Evolutionary conservation across 1,140 invertebrate genomes (phyloP).

Genomic region (Mamestra configurata): DNA sequence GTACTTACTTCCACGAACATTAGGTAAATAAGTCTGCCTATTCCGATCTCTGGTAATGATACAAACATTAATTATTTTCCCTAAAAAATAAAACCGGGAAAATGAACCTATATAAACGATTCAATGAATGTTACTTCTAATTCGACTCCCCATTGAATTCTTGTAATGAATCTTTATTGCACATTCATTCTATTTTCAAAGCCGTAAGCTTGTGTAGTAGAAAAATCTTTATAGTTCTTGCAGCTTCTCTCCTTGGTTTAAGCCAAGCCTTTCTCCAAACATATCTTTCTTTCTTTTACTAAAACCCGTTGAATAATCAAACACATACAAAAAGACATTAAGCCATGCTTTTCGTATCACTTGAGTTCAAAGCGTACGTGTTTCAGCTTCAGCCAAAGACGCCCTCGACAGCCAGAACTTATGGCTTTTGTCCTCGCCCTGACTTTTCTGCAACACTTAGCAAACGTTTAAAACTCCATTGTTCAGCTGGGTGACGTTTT

Average conservation of each 20-base stretch:
- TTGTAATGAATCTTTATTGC: not conserved
- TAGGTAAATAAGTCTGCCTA: too few species aligned
- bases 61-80: not conserved
- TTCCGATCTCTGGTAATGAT: too few species aligned
- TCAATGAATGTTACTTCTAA: constrained; percentile 2
- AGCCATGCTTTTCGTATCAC: constrained; percentile 20
- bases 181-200: not conserved
- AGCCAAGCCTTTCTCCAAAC: too few species aligned
- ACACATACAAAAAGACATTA: constrained; percentile 47
- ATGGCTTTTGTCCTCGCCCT: constrained; percentile 68
- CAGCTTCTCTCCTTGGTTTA: not conserved
- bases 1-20: too few species aligned
- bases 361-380: constrained; percentile 52
- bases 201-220: not conserved
- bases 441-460: constrained; percentile 76
- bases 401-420: constrained; percentile 63
- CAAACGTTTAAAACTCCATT: constrained; percentile 74
- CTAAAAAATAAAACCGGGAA: not conserved
- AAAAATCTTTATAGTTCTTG: not conserved
- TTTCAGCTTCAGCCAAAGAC: constrained; percentile 58
- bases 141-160: not conserved
- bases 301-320: constrained; percentile 25
- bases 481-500: constrained; percentile 66
- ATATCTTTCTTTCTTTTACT: not conserved
- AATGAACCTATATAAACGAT: not conserved